These are phyloP conservation scores for Clostera curtula DNA, from an alignment of 2,888 invertebrate species.

Conservation along the genomic window DNA sequence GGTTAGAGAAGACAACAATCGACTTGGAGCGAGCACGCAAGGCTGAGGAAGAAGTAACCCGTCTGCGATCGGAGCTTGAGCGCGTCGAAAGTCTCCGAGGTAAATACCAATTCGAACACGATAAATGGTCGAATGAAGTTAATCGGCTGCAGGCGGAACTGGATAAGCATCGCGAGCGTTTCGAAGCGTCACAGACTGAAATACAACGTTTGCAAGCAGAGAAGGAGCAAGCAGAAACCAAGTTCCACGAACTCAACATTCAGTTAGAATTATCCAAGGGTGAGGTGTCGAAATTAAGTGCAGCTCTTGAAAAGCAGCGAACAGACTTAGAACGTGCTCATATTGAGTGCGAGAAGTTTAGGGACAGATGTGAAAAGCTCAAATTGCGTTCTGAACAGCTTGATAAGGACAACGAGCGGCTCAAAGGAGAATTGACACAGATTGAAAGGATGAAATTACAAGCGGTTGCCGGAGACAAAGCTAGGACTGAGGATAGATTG, in stretches of 20 bases:
- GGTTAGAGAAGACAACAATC: conserved; percentile 85
- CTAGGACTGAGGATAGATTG: conserved; percentile 79
- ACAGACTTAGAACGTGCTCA: conserved; percentile 87
- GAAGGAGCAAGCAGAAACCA: conserved; percentile 81
- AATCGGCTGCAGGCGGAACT: conserved; percentile 85
- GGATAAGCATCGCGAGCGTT: conserved; percentile 84
- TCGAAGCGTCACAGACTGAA: conserved; percentile 83
- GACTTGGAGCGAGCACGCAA: conserved; percentile 86
- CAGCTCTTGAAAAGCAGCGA: conserved; percentile 86
- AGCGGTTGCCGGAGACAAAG: conserved; percentile 78
- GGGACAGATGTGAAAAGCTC: conserved; percentile 90
- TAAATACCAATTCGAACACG: conserved; percentile 75
- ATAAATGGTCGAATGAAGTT: conserved; percentile 74
- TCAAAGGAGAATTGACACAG: conserved; percentile 74
- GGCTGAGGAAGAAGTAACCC: conserved; percentile 78
- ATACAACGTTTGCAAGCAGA: conserved; percentile 78
- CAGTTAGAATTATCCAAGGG: conserved; percentile 87
- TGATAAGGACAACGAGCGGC: conserved; percentile 75
- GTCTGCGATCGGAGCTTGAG: conserved; percentile 81
- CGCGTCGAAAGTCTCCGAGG: conserved; percentile 82
- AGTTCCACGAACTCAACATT: conserved; percentile 84
- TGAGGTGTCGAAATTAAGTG: conserved; percentile 83
- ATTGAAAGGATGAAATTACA: conserved; percentile 85
- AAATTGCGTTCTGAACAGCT: conserved; percentile 80
- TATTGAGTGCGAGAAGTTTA: conserved; percentile 91